Conservation (phyloP, 53 echinoderm and acorn worm species). For the Antedon mediterranea region DNA sequence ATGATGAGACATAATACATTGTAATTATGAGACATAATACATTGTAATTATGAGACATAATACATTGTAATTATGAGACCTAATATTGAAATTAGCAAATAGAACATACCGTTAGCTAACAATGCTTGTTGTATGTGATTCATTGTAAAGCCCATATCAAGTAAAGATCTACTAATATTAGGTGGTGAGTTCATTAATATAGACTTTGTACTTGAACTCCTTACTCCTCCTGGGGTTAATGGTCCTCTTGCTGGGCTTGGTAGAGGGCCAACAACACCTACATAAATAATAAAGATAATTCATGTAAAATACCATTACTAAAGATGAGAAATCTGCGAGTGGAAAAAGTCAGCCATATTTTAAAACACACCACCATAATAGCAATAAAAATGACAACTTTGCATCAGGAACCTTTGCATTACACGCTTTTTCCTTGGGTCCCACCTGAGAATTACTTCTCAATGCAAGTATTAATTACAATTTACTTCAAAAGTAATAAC, state of each 20-base stretch:
- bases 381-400: too few species aligned
- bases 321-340: too few species aligned
- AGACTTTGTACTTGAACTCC: not conserved
- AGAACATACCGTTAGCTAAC: slow-evolving; percentile 67
- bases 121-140: slow-evolving; percentile 77
- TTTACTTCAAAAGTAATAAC: too few species aligned
- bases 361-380: too few species aligned
- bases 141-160: slow-evolving; percentile 94
- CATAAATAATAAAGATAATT: too few species aligned
- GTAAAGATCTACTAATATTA: slow-evolving; percentile 62
- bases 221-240: not conserved
- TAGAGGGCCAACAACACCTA: not conserved
- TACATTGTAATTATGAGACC: not conserved
- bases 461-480: too few species aligned
- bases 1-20: too few species aligned
- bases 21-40: not conserved
- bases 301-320: too few species aligned
- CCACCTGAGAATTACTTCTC: too few species aligned
- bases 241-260: not conserved
- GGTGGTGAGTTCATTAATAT: slow-evolving; percentile 29
- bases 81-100: not conserved
- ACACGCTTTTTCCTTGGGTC: too few species aligned
- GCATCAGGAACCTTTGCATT: too few species aligned
- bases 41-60: not conserved
- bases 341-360: too few species aligned